Base-by-base conservation (phyloP, 2,113 vertebrate genomes). In the Cavia aperea region DNA sequence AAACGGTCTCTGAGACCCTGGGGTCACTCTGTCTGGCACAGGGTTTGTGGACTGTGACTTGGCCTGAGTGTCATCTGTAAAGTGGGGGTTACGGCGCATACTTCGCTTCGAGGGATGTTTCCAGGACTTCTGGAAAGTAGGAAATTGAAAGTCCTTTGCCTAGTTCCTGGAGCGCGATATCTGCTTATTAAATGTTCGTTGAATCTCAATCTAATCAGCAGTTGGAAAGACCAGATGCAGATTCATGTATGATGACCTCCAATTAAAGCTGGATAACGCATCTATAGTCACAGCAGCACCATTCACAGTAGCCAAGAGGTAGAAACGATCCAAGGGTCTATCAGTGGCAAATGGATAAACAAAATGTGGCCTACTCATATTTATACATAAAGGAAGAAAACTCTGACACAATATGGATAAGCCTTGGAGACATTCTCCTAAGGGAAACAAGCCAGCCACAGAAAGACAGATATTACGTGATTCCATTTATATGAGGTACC, bases 301-400 rank as follows among this genome's bases (percentile, higher is more conserved):
- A 56, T 58, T 86, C 77, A 78, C 54, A 75, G 68, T 4, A 89
- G 60, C 31, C 43, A 33, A 58, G 90, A 87, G 73, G 54, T 10
- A 43, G 65, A 85, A 90, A 86, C 16, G 91, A 93, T 33, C 86
- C 62, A 87, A 81, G 58, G 62, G 46, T 81, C 79, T 62, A 49
- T 43, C 4, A 8, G 21, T 24, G 8, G 60, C 49, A 43, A 86
- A 23, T 33, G 46, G 54, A 33, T 54, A 65, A 83, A 65, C 51
- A 70, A 79, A 88, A 68, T 33, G 13, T 43, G 10, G 4, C 39
- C 19, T 66, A 11, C 11, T 16, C 75, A 78, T 9, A 18, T 1
- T 10, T 54, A 79, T 54, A 54, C 21, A 21, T 51, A 36, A 72
- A 54, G 7, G 58, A 33, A 68, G 6, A 72, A 39, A 31, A 81